Evolutionary conservation across 2,797 vertebrate genomes (phyloP).

Genomic region (Hemitrygon akajei): DNA sequence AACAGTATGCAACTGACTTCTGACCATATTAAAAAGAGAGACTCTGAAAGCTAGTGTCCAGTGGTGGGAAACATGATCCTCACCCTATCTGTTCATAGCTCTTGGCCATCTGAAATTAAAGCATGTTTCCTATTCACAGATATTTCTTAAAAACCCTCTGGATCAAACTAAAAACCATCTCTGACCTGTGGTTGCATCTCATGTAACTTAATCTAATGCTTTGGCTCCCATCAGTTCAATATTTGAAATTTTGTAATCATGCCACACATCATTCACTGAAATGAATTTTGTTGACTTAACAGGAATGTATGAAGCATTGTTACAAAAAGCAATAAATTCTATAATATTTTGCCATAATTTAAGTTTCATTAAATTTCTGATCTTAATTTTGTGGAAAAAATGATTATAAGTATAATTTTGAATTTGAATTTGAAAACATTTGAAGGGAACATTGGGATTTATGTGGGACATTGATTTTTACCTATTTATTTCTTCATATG

Average conservation of each 20-base stretch:
- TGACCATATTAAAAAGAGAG: too few relatives aligned
- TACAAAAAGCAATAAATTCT: not conserved
- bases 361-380: not conserved
- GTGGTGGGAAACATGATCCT: too few relatives aligned
- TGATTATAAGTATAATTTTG: not conserved
- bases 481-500: too few relatives aligned
- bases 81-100: too few relatives aligned
- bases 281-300: not conserved
- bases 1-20: too few relatives aligned
- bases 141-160: too few relatives aligned
- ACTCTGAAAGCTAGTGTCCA: too few relatives aligned
- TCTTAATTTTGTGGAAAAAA: not conserved
- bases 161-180: not conserved
- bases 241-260: not conserved
- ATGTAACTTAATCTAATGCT: not conserved
- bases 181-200: not conserved
- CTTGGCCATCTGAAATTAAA: too few relatives aligned
- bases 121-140: too few relatives aligned
- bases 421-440: not conserved
- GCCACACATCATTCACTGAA: not conserved
- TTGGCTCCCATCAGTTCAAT: not conserved
- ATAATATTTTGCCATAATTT: not conserved
- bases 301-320: not conserved
- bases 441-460: not conserved
- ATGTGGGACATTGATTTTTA: not conserved